phyloP scores from a whole-genome alignment of 1,140 invertebrate species.

The Eulimnadia texana region DNA sequence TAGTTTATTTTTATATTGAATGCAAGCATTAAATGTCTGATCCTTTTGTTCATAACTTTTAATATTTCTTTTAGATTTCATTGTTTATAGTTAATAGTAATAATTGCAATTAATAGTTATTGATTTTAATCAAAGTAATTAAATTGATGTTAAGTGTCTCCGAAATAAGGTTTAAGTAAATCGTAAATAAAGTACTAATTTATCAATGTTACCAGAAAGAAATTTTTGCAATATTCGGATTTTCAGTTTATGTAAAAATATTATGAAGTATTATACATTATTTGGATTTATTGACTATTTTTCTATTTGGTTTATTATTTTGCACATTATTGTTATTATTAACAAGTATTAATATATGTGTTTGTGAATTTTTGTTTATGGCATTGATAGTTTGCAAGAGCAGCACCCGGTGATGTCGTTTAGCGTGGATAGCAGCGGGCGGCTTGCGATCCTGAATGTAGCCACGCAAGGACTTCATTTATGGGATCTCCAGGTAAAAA shows the following conservation, averaged over 20 bases:
- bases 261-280: background rate
- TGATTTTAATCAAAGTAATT: no score
- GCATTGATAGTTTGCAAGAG: conserved; percentile 62
- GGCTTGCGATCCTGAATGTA: conserved; percentile 79
- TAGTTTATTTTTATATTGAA: background rate
- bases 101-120: no score
- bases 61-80: background rate
- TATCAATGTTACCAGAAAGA: no score
- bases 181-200: no score
- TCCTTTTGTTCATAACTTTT: background rate
- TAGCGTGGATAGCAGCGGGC: conserved; percentile 73
- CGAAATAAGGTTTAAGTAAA: no score
- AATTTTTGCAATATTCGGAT: no score
- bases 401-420: conserved; percentile 93
- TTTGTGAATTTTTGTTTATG: no score
- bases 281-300: background rate
- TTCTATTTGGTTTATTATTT: background rate
- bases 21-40: background rate
- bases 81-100: no score
- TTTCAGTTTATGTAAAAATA: no score
- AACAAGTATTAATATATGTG: no score
- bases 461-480: conserved; percentile 92
- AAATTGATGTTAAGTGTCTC: no score
- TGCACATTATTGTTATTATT: conserved; percentile 8
- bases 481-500: conserved; percentile 62